These are phyloP conservation scores for Taurulus bubalis DNA, from an alignment of 2,113 vertebrate species.

Conservation along the genomic window DNA sequence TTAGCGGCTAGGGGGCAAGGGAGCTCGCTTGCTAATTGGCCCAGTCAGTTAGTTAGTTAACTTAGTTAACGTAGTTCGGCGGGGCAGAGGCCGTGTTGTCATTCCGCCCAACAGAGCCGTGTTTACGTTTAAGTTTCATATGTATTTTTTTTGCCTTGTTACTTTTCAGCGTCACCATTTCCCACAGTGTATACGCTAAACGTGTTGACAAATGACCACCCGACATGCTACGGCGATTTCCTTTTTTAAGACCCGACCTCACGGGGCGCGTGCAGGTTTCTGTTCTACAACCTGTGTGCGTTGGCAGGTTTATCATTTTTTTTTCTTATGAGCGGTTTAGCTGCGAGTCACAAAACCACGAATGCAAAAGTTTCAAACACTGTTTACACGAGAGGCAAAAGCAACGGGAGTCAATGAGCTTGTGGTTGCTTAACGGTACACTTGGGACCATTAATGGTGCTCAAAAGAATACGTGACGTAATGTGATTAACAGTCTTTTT, in stretches of 20 bases:
- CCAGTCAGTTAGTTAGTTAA: conserved; percentile 48
- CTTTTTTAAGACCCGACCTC: neutral
- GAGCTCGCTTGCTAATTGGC: conserved; percentile 66
- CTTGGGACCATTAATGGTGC: neutral
- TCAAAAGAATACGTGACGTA: neutral
- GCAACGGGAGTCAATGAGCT: too few species aligned
- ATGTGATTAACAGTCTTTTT: neutral
- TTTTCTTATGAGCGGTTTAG: neutral
- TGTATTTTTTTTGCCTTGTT: neutral
- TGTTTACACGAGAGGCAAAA: neutral
- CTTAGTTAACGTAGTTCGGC: too few species aligned
- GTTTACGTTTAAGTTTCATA: conserved; percentile 51
- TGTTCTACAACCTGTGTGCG: accelerated
- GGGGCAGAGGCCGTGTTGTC: conserved; percentile 62
- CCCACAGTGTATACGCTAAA: neutral
- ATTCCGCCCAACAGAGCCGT: conserved; percentile 40
- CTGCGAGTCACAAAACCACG: neutral
- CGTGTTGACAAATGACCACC: neutral
- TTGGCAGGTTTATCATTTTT: neutral
- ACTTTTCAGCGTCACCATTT: neutral
- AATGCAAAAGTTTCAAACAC: neutral
- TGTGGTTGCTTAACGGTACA: neutral
- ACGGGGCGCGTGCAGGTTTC: neutral
- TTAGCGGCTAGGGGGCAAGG: conserved; percentile 49
- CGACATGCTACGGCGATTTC: neutral